These are phyloP conservation scores for Volucella bombylans DNA, from an alignment of 2,888 invertebrate species.

Conservation along the genomic window DNA sequence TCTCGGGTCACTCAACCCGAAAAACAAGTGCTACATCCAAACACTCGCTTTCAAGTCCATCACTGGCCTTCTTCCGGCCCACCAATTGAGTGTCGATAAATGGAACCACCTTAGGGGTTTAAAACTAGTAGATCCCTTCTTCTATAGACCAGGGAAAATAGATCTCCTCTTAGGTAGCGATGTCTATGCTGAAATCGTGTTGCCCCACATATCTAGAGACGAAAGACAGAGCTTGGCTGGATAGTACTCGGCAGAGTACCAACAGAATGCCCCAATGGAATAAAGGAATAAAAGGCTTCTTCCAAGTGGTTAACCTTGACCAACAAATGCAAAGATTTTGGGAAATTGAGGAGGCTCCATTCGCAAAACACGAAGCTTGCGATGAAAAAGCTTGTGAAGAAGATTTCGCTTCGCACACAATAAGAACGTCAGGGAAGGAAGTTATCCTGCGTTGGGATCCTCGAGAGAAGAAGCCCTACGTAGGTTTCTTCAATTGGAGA, in stretches of 20 bases:
- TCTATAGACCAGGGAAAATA: background rate
- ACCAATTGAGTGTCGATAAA: constrained; percentile 1
- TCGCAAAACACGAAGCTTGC: no score
- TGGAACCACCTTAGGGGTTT: constrained; percentile 22
- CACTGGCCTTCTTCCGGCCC: constrained; percentile 23
- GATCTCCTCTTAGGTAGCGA: constrained; percentile 28
- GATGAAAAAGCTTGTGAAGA: no score
- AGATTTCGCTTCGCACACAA: no score
- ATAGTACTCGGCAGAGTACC: constrained; percentile 5
- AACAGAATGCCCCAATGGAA: constrained; percentile 1
- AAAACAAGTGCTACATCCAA: constrained; percentile 1
- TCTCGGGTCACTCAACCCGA: constrained; percentile 16
- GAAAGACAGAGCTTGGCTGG: no score
- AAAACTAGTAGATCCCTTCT: constrained; percentile 11
- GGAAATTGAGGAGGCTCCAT: no score
- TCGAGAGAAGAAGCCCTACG: constrained; percentile 14
- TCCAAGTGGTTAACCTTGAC: no score
- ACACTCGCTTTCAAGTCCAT: constrained; percentile 18
- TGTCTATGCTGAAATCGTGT: constrained; percentile 24
- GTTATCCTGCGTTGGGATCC: constrained; percentile 24
- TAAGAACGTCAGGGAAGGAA: background rate
- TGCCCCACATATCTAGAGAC: background rate
- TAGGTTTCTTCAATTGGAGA: constrained; percentile 14
- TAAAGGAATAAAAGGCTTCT: no score
- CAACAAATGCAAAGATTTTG: no score